Evolutionary conservation across 1,140 invertebrate species (phyloP).

Genomic region (Leguminivora glycinivorella): DNA sequence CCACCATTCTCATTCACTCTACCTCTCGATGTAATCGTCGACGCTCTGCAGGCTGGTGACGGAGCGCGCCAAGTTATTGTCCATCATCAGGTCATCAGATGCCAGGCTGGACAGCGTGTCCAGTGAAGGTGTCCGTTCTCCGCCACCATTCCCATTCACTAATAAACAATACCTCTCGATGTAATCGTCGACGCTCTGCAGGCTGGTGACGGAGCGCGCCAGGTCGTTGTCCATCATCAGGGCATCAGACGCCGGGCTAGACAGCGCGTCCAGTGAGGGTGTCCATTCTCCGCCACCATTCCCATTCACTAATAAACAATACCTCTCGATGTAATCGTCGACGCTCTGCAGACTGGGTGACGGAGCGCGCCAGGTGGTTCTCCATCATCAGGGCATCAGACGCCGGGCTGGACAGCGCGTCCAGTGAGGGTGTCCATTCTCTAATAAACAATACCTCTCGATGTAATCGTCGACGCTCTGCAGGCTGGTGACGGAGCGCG

Average conservation of each 20-base stretch:
- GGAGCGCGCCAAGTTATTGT: constrained; percentile 84
- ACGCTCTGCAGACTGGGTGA: constrained; percentile 83
- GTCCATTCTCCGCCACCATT: constrained; percentile 76
- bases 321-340: constrained; percentile 85
- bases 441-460: constrained; percentile 77
- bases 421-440: constrained; percentile 83
- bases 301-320: neutral
- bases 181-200: constrained; percentile 85
- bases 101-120: constrained; percentile 89
- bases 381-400: constrained; percentile 92
- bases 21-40: constrained; percentile 85
- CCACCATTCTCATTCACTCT: constrained; percentile 46
- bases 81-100: constrained; percentile 91
- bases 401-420: constrained; percentile 88
- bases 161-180: constrained; percentile 85
- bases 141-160: constrained; percentile 30
- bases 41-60: constrained; percentile 84
- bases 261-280: constrained; percentile 86
- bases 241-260: constrained; percentile 89
- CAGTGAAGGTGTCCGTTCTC: constrained; percentile 82
- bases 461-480: constrained; percentile 86
- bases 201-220: constrained; percentile 78
- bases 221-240: constrained; percentile 90
- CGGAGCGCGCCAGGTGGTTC: constrained; percentile 82
- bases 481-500: constrained; percentile 78